Conservation (phyloP, 2,113 vertebrate species). For the Thamnaconus septentrionalis region DNA sequence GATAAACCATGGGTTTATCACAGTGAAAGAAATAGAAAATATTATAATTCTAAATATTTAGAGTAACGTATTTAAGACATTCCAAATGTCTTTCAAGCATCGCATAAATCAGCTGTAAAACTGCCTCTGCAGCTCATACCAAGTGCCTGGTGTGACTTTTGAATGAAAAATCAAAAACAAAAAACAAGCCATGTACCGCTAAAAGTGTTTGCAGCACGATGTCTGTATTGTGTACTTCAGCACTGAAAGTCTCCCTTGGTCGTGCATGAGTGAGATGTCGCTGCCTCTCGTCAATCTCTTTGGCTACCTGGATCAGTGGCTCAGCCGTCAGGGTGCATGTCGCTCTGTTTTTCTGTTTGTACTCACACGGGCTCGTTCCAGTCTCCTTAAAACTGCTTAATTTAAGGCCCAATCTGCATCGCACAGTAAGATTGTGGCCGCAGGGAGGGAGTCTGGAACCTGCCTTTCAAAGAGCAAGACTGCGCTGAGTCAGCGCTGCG, state of each 20-base stretch:
- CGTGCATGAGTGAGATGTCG: slow-evolving; percentile 5
- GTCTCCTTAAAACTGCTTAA: slow-evolving; percentile 1
- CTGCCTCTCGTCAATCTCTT: not conserved
- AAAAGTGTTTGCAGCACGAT: not conserved
- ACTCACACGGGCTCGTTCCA: slow-evolving; percentile 33
- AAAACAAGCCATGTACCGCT: not conserved
- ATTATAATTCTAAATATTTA: too few relatives aligned
- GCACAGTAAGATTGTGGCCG: too few relatives aligned
- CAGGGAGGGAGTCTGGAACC: slow-evolving; percentile 26
- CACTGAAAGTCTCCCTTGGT: not conserved
- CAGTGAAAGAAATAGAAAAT: too few relatives aligned
- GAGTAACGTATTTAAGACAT: not conserved
- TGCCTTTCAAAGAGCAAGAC: not conserved
- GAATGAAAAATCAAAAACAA: not conserved
- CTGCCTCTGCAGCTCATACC: slow-evolving; percentile 18
- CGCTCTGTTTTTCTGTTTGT: not conserved
- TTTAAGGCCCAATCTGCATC: too few relatives aligned
- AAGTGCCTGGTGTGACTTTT: slow-evolving; percentile 14
- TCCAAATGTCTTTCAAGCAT: slow-evolving; percentile 20
- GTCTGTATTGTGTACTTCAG: too few relatives aligned
- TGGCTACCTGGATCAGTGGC: not conserved
- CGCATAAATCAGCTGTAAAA: slow-evolving; percentile 12
- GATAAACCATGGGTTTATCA: too few relatives aligned
- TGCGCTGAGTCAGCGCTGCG: not conserved
- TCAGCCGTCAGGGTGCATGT: not conserved